Conservation (phyloP, 2,797 vertebrate genomes). For the Scleropages formosus region DNA sequence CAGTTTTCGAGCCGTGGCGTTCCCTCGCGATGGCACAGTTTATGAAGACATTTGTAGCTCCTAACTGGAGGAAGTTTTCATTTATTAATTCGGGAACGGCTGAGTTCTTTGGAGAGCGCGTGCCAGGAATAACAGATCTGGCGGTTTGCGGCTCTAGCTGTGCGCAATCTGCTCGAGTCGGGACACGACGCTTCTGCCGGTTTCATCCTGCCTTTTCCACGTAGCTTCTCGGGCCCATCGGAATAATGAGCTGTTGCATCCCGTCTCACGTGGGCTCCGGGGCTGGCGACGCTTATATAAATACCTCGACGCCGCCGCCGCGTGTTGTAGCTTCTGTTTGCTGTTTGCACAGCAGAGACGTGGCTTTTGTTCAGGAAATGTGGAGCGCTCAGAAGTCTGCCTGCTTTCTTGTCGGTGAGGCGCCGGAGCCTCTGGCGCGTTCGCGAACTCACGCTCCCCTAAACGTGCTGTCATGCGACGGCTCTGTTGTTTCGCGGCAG, state of each 20-base stretch:
- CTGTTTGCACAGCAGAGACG: slow-evolving; percentile 16
- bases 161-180: neutral
- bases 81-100: no score
- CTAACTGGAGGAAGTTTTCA: no score
- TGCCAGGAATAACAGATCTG: neutral
- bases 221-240: neutral
- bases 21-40: no score
- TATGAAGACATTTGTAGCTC: no score
- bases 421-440: slow-evolving; percentile 35
- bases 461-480: slow-evolving; percentile 37
- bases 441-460: slow-evolving; percentile 34
- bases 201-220: neutral
- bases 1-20: no score
- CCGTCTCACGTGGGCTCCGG: neutral
- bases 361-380: slow-evolving; percentile 20
- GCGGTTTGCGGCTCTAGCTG: no score
- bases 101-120: no score
- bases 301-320: slow-evolving; percentile 12
- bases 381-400: slow-evolving; percentile 15
- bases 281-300: slow-evolving; percentile 9
- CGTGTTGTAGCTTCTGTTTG: slow-evolving; percentile 17
- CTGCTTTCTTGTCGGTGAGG: slow-evolving; percentile 18
- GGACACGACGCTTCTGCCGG: neutral
- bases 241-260: neutral
- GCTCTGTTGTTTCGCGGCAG: slow-evolving; percentile 32